These are phyloP conservation scores for Pammene aurita DNA, from an alignment of 2,888 invertebrate genomes.

Conservation along the genomic window DNA sequence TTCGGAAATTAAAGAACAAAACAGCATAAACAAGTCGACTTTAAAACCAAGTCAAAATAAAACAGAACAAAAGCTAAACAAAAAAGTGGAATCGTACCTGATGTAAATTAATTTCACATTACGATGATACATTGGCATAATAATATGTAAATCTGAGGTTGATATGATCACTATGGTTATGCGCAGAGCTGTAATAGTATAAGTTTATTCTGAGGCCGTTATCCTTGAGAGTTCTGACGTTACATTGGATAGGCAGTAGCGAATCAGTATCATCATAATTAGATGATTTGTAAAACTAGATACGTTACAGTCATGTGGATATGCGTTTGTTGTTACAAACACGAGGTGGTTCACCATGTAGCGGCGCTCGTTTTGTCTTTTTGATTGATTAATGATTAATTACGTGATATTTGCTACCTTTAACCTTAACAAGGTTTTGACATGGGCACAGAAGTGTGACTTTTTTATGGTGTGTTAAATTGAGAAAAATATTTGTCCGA, in stretches of 20 bases:
- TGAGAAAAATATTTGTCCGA: too few relatives aligned
- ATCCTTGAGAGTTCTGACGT: conserved; percentile 39
- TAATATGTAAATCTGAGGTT: conserved; percentile 22
- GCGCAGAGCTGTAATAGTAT: conserved; percentile 15
- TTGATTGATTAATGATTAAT: conserved; percentile 2
- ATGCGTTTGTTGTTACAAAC: conserved; percentile 32
- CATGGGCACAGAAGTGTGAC: neutral
- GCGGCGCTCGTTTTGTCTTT: conserved; percentile 3
- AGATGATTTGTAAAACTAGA: conserved; percentile 36
- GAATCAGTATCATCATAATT: conserved; percentile 39
- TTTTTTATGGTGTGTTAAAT: neutral
- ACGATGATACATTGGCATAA: conserved; percentile 32
- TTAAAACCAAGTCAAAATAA: neutral
- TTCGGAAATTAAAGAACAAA: conserved; percentile 2
- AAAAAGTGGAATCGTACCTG: conserved; percentile 31
- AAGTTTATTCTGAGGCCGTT: conserved; percentile 31
- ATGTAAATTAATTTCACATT: conserved; percentile 28
- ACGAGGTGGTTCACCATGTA: conserved; percentile 37
- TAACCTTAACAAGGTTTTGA: neutral
- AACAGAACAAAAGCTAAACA: neutral
- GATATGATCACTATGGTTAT: conserved; percentile 16
- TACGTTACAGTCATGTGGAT: conserved; percentile 26
- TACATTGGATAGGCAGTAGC: conserved; percentile 12
- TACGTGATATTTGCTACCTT: conserved; percentile 12
- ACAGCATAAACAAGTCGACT: neutral